phyloP scores from a whole-genome alignment of 2,888 invertebrate species.

The Pycnomerus fuliginosus region DNA sequence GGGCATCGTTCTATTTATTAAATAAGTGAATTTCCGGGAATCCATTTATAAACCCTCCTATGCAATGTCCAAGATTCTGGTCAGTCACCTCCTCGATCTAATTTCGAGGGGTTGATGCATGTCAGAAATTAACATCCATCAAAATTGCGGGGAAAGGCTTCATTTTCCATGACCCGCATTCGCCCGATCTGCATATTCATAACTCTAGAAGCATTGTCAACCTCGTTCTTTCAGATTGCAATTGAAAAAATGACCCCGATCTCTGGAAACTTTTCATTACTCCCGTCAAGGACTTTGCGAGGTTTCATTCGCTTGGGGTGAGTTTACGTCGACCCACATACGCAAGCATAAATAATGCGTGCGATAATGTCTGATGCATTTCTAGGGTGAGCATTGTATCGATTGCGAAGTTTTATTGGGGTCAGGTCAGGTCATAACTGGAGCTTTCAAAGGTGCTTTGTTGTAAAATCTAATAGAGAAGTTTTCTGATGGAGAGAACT shows the following conservation, averaged over 20 bases:
- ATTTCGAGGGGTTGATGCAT: conserved; percentile 8
- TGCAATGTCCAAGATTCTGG: conserved; percentile 25
- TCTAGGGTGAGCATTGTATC: no score
- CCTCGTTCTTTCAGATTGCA: conserved; percentile 5
- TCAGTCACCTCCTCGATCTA: conserved; percentile 23
- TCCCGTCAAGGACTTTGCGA: conserved; percentile 12
- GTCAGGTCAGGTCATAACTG: no score
- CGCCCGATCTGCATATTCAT: conserved; percentile 13
- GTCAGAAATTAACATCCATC: neutral
- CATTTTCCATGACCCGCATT: conserved; percentile 17
- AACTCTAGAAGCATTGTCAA: conserved; percentile 13
- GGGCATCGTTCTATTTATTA: conserved; percentile 20
- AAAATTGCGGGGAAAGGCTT: conserved; percentile 1
- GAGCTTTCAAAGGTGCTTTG: no score
- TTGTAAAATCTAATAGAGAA: no score
- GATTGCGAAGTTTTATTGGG: no score
- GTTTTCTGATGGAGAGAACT: no score
- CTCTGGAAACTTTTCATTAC: conserved; percentile 8
- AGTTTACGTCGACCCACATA: no score
- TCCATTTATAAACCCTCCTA: conserved; percentile 19
- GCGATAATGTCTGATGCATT: no score
- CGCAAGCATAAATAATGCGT: no score
- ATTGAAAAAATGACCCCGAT: conserved; percentile 7
- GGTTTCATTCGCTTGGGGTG: no score
- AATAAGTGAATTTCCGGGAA: conserved; percentile 20